phyloP scores from a whole-genome alignment of 2,797 vertebrate species.

The Meriones psammophilus region DNA sequence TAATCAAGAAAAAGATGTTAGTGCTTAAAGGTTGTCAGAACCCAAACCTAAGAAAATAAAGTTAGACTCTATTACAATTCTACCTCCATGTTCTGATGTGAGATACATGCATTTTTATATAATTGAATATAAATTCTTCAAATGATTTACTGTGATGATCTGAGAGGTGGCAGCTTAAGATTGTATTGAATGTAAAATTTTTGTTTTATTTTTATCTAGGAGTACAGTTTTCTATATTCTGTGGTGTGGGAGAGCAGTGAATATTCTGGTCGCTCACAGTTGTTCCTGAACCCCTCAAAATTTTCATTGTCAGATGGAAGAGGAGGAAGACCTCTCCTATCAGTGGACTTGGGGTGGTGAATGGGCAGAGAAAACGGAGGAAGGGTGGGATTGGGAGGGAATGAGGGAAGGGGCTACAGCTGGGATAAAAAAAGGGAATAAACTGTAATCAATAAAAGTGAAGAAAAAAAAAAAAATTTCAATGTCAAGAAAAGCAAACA shows the following conservation, averaged over 20 bases:
- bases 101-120: neutral
- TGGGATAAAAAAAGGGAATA: too few species aligned
- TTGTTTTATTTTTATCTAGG: neutral
- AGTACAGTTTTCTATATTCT: neutral
- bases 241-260: neutral
- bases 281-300: neutral
- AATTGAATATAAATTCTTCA: neutral
- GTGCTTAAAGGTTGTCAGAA: neutral
- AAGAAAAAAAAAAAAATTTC: too few species aligned
- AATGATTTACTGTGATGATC: neutral
- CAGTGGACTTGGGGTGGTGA: too few species aligned
- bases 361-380: too few species aligned
- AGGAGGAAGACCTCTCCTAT: too few species aligned
- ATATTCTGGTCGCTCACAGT: neutral
- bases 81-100: neutral
- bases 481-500: neutral
- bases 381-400: too few species aligned
- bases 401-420: too few species aligned
- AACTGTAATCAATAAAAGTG: too few species aligned
- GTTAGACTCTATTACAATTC: neutral
- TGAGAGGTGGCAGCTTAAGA: neutral
- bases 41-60: neutral
- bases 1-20: neutral
- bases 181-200: neutral
- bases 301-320: too few species aligned